Base-by-base conservation (phyloP, 2,113 vertebrate genomes). In the Ptyas mucosa region DNA sequence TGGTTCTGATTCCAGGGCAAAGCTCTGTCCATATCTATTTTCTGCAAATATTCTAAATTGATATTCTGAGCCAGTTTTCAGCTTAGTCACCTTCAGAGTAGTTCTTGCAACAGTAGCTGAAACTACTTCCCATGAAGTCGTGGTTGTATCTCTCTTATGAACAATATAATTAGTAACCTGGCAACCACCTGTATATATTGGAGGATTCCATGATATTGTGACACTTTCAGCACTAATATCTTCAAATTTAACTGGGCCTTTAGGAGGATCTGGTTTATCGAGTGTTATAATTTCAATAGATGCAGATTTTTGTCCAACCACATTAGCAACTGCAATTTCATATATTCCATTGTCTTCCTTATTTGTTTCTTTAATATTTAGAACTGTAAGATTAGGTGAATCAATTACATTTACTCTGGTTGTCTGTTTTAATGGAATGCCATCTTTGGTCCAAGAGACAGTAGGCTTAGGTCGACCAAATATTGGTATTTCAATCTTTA, bases 21-120 rank as follows among this genome's bases (percentile, higher is more conserved):
- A 99, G 96, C 99, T 99, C 97, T 99, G 98, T 85, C 99, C 99
- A 92, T 99, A 99, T 85, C 98, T 98, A 91, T 99, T 99, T 97
- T 99, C 99, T 95, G 99, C 99, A 97, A 99, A 99, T 96, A 99
- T 99, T 97, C 98, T 99, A 96, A 99, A 99, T 92, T 99, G 99
- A 96, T 99, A 99, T 96, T 99, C 99, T 26, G 98, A 97, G 93
- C 99, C 99, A 93, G 99, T 99, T 97, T 99, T 99, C 86, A 99
- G 97, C 97, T 98, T 98, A 51, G 96, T 96, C 52, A 99, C 98
- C 96, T 99, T 99, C 81, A 99, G 96, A 5, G 97, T 98, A 69
- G 98, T 99, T 98, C 99, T 99, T 94, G 98, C 98, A 95, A 98
- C 97, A 95, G 98, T 99, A 89, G 97, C 98, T 20, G 98, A 98